Conservation (phyloP, 2,113 vertebrate species). For the Aldabrachelys gigantea region DNA sequence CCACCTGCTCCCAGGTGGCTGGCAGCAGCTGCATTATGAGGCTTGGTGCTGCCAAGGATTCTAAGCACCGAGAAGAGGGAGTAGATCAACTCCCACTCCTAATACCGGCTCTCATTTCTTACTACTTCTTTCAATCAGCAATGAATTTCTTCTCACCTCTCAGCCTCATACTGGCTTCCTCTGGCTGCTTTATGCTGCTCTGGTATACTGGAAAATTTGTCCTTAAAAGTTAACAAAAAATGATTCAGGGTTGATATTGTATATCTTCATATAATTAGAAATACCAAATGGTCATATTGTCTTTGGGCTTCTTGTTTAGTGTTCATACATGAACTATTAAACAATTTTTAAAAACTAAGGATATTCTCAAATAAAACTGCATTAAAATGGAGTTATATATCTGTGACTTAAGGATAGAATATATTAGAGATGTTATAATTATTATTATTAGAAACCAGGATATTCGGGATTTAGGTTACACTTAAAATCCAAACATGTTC, state of each 20-base stretch:
- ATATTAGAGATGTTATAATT: neutral
- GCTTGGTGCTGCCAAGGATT: neutral
- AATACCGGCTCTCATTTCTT: neutral
- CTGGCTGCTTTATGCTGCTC: neutral
- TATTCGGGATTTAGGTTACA: constrained; percentile 58
- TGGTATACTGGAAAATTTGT: neutral
- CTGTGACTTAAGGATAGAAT: neutral
- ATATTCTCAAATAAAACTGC: neutral
- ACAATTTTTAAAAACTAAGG: neutral
- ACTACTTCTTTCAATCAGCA: neutral
- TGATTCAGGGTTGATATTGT: neutral
- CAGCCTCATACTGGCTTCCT: neutral
- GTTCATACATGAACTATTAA: neutral
- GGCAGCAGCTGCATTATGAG: neutral
- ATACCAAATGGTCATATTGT: neutral
- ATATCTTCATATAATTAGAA: neutral
- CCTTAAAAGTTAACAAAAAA: neutral
- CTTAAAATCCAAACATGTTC: constrained; percentile 47
- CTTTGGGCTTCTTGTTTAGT: neutral
- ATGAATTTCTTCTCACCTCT: neutral
- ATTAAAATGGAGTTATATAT: neutral
- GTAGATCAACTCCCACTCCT: neutral
- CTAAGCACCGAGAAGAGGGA: neutral
- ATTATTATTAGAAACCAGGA: constrained; percentile 56
- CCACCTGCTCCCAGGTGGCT: neutral